Evolutionary conservation across 2,113 vertebrate species (phyloP).

Genomic region (Pteropus alecto): DNA sequence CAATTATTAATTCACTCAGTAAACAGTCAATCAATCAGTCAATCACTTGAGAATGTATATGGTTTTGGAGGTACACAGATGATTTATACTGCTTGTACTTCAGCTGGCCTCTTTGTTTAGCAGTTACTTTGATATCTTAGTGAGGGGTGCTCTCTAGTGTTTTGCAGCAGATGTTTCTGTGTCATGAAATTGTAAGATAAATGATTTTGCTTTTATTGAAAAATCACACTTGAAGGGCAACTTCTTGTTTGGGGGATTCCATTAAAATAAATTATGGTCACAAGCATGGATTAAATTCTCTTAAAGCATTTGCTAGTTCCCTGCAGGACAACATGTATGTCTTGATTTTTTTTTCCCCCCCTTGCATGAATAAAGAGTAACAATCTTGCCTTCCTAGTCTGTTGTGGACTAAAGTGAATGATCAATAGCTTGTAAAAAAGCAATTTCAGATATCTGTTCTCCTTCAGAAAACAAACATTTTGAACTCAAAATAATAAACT

Average conservation of each 20-base stretch:
- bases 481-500: background rate
- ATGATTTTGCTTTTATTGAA: slow-evolving; percentile 52
- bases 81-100: background rate
- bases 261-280: slow-evolving; percentile 45
- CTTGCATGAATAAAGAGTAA: background rate
- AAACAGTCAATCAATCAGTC: too few species aligned
- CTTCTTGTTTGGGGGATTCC: background rate
- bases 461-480: background rate
- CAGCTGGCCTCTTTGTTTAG: background rate
- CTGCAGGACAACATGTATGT: background rate
- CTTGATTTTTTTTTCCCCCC: background rate
- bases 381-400: background rate
- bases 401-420: background rate
- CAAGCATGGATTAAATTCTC: background rate
- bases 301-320: background rate
- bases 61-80: background rate
- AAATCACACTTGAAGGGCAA: slow-evolving; percentile 25
- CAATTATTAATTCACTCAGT: background rate
- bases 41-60: background rate
- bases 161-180: slow-evolving; percentile 28
- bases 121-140: slow-evolving; percentile 36
- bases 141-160: slow-evolving; percentile 26
- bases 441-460: background rate
- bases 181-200: slow-evolving; percentile 27
- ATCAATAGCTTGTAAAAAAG: background rate